phyloP scores from a whole-genome alignment of 2,113 vertebrate genomes.

The Leptobrachium ailaonicum region DNA sequence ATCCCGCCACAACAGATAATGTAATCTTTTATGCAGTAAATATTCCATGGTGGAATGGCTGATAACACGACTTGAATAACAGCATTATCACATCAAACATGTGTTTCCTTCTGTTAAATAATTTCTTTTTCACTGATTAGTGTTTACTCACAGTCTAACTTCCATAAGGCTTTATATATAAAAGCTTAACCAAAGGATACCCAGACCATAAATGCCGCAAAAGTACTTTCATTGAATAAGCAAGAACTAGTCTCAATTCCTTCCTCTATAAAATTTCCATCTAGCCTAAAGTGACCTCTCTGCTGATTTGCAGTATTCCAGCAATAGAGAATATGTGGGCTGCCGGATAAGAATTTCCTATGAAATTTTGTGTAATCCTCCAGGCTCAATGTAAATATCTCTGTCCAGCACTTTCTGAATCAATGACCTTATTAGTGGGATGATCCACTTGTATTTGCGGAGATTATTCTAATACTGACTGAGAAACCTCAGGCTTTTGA shows the following conservation, averaged over 20 bases:
- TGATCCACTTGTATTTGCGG: slow-evolving; percentile 21
- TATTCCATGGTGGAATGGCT: too few species aligned
- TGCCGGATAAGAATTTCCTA: slow-evolving; percentile 5
- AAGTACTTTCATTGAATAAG: background rate
- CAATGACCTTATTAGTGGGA: slow-evolving; percentile 33
- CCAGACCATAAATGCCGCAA: background rate
- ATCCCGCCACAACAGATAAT: too few species aligned
- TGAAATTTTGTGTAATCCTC: slow-evolving; percentile 2
- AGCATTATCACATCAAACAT: too few species aligned
- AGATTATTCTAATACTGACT: slow-evolving; percentile 20
- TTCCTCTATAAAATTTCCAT: background rate
- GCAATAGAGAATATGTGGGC: slow-evolving; percentile 6
- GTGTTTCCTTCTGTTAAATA: background rate
- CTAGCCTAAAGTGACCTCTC: background rate
- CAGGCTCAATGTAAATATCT: slow-evolving; percentile 9
- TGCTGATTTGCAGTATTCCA: background rate
- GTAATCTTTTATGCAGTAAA: too few species aligned
- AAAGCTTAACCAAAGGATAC: background rate
- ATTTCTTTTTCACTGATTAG: background rate
- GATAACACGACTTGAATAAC: too few species aligned
- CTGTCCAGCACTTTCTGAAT: slow-evolving; percentile 13
- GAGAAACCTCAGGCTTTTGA: slow-evolving; percentile 16
- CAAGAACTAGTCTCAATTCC: background rate
- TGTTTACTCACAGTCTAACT: background rate
- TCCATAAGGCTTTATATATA: background rate